phyloP scores from a whole-genome alignment of 2,113 vertebrate species.

The Sorex araneus region DNA sequence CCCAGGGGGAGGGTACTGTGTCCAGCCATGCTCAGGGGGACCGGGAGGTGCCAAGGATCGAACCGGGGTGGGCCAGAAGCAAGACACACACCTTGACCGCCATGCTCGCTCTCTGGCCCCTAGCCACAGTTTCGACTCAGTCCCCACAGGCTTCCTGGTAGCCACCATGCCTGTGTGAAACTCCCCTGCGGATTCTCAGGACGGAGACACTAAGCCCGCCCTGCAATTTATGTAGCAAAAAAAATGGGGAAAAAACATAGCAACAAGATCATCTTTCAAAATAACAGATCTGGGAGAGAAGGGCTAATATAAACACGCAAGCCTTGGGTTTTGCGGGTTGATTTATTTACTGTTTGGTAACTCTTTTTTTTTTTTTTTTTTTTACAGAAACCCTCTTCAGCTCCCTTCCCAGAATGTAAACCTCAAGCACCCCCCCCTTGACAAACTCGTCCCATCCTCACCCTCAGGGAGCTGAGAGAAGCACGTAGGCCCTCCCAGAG shows the following conservation, averaged over 20 bases:
- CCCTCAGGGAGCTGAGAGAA: conserved; percentile 62
- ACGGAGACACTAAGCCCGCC: conserved; percentile 6
- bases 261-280: conserved; percentile 73
- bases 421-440: conserved; percentile 45
- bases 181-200: conserved; percentile 24
- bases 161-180: conserved; percentile 42
- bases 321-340: conserved; percentile 69
- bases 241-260: conserved; percentile 61
- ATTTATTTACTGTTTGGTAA: conserved; percentile 70
- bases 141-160: conserved; percentile 27
- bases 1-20: too few relatives aligned
- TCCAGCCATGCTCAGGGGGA: too few relatives aligned
- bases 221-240: too few relatives aligned
- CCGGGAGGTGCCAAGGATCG: too few relatives aligned
- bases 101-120: too few relatives aligned
- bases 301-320: conserved; percentile 65
- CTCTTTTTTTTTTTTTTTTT: conserved; percentile 77
- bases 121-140: neutral
- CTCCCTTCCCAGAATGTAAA: conserved; percentile 75
- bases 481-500: conserved; percentile 31
- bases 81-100: too few relatives aligned
- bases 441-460: conserved; percentile 68
- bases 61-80: too few relatives aligned
- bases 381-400: conserved; percentile 75
- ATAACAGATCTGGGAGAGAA: conserved; percentile 53